Conservation (phyloP, 2,113 vertebrate genomes). For the Rallus limicola region DNA sequence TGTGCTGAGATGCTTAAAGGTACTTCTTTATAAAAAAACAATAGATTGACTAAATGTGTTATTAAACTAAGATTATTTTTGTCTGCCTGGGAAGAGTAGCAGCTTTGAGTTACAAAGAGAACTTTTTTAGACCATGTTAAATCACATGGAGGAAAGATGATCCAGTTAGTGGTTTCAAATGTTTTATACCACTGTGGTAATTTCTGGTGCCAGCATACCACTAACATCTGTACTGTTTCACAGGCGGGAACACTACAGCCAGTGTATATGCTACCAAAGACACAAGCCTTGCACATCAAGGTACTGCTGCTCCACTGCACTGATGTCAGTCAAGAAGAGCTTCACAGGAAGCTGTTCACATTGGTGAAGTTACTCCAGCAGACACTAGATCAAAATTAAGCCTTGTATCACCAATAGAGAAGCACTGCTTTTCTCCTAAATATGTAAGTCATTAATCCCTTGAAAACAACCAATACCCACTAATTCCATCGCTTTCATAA, state of each 20-base stretch:
- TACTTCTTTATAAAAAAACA: background rate
- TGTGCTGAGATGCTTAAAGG: background rate
- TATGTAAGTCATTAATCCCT: background rate
- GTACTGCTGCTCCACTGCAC: background rate
- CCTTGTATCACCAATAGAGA: background rate
- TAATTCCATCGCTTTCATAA: background rate
- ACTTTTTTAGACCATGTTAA: background rate
- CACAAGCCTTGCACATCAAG: background rate
- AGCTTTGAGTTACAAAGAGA: background rate
- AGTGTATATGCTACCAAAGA: background rate
- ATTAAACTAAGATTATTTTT: background rate
- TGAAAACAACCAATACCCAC: background rate
- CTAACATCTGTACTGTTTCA: background rate
- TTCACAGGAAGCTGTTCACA: background rate
- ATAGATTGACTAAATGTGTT: background rate
- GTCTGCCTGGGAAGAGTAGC: background rate
- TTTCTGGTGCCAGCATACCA: background rate
- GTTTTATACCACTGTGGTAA: constrained; percentile 3
- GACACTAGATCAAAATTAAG: background rate
- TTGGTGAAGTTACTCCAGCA: background rate
- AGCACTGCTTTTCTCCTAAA: background rate
- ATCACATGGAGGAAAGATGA: background rate
- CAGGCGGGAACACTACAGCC: background rate
- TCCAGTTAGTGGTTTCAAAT: background rate
- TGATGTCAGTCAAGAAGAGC: background rate